phyloP scores from a whole-genome alignment of 2,113 vertebrate species.

The Plecotus auritus region DNA sequence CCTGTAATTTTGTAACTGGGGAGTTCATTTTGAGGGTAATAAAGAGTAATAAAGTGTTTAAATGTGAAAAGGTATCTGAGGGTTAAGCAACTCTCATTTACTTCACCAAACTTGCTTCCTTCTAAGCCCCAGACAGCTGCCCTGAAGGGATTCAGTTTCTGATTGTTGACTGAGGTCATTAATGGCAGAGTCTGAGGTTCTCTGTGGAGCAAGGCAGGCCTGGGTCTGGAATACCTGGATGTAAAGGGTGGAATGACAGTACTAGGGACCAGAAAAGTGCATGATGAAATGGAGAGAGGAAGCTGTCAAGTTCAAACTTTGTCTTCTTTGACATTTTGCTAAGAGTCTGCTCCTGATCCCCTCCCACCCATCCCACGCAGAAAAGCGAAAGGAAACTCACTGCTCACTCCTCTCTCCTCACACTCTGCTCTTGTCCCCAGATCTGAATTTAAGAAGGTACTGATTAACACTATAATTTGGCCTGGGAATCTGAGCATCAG shows the following conservation, averaged over 20 bases:
- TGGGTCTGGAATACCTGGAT: neutral
- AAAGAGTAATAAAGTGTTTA: neutral
- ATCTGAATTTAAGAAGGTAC: neutral
- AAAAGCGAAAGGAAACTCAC: neutral
- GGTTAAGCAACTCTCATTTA: neutral
- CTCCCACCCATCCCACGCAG: neutral
- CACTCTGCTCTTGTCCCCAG: neutral
- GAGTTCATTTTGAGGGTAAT: neutral
- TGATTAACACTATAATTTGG: conserved; percentile 28
- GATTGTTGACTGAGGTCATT: neutral
- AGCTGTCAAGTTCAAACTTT: neutral
- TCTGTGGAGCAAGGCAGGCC: neutral
- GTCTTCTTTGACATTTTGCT: conserved; percentile 17
- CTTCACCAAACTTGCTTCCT: neutral
- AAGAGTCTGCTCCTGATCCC: neutral
- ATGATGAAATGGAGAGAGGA: neutral
- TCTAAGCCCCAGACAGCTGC: neutral
- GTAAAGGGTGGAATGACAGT: neutral
- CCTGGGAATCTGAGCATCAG: neutral
- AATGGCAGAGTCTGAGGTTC: neutral
- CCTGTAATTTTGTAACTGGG: neutral
- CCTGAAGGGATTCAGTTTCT: neutral
- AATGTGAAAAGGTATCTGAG: neutral
- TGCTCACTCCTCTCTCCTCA: neutral
- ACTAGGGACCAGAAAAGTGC: neutral